These are phyloP conservation scores for Entomobrya proxima DNA, from an alignment of 2,888 invertebrate genomes.

Conservation along the genomic window DNA sequence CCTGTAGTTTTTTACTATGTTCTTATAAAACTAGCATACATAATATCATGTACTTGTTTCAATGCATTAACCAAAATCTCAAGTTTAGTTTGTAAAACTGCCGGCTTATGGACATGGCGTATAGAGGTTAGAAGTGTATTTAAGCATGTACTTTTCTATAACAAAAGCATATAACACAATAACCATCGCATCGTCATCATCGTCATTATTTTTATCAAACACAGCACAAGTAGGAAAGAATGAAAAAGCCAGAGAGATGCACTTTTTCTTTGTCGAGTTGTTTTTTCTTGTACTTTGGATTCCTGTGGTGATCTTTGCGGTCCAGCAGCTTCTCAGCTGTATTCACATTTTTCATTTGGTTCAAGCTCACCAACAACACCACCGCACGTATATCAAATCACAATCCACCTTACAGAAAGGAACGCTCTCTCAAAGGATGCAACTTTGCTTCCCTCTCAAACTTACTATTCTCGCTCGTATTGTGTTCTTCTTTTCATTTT, in stretches of 20 bases:
- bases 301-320: constrained; percentile 73
- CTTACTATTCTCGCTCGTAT: not conserved
- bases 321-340: constrained; percentile 72
- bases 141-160: not conserved
- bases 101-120: not conserved
- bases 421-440: too few species aligned
- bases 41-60: constrained; percentile 30
- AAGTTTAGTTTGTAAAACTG: not conserved
- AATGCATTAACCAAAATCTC: not conserved
- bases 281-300: constrained; percentile 69
- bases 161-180: constrained; percentile 31
- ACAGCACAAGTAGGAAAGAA: constrained; percentile 40
- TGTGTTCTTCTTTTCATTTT: constrained; percentile 5
- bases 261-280: constrained; percentile 66
- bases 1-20: not conserved
- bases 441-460: not conserved
- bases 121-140: not conserved
- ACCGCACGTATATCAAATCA: not conserved
- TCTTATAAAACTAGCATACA: not conserved
- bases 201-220: constrained; percentile 43
- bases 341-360: constrained; percentile 68
- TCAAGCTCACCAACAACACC: constrained; percentile 33
- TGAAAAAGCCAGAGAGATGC: constrained; percentile 48
- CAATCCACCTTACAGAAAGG: too few species aligned
- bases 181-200: constrained; percentile 46